phyloP scores from a whole-genome alignment of 2,113 vertebrate genomes.

The Phylloscopus trochilus region DNA sequence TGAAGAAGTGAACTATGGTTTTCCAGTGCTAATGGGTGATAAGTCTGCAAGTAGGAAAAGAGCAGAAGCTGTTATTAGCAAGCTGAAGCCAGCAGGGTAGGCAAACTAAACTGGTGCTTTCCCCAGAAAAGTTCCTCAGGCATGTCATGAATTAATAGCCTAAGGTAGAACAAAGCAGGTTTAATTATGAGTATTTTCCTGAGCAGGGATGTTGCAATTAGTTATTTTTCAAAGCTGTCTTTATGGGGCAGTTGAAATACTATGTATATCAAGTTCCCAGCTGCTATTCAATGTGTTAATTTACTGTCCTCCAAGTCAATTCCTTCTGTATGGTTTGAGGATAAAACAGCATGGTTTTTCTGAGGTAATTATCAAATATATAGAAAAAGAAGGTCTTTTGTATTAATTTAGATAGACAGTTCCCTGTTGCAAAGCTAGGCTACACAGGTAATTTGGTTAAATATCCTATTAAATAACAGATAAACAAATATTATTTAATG shows the following conservation, averaged over 20 bases:
- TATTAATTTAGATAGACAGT: not conserved
- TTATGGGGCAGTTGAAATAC: not conserved
- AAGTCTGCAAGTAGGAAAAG: conserved; percentile 4
- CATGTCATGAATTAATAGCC: conserved; percentile 4
- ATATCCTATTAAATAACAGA: not conserved
- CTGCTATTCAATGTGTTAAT: not conserved
- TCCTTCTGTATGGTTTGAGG: not conserved
- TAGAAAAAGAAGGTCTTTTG: not conserved
- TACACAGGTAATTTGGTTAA: not conserved
- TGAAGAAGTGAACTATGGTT: not conserved
- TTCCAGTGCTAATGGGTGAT: not conserved
- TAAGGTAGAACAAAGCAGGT: conserved; percentile 19
- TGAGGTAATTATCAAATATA: not conserved
- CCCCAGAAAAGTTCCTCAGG: not conserved
- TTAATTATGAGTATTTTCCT: conserved; percentile 34
- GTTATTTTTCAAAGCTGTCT: conserved; percentile 36
- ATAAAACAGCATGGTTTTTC: not conserved
- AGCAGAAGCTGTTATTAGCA: conserved; percentile 4
- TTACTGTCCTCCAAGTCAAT: conserved; percentile 2
- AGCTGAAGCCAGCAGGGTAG: not conserved
- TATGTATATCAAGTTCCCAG: not conserved
- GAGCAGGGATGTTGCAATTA: conserved; percentile 19
- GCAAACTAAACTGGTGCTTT: not conserved
- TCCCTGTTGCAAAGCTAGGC: not conserved
- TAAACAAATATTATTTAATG: not conserved